phyloP scores from a whole-genome alignment of 23 tunicate species.

The Oikopleura albicans region DNA sequence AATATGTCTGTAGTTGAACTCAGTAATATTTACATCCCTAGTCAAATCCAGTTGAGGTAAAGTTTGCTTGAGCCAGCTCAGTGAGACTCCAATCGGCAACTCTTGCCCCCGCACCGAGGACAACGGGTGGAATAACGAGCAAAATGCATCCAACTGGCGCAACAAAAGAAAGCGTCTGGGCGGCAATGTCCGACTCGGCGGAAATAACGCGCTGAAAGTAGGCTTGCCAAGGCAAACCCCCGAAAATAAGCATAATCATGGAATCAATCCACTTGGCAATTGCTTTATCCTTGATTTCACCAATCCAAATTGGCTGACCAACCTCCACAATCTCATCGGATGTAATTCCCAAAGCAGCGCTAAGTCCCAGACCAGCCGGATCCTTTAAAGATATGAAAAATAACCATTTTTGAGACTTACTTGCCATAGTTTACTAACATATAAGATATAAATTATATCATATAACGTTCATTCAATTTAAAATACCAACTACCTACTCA shows the following conservation, averaged over 20 bases:
- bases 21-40: background rate
- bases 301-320: background rate
- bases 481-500: no score
- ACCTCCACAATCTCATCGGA: background rate
- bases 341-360: no score
- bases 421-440: no score
- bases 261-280: slow-evolving; percentile 9
- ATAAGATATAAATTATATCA: no score
- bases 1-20: background rate
- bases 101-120: slow-evolving; percentile 61
- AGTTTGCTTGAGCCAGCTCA: background rate
- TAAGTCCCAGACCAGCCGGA: no score
- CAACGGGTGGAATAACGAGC: slow-evolving; percentile 49
- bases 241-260: slow-evolving; percentile 28
- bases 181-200: slow-evolving; percentile 34
- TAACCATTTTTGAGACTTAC: no score
- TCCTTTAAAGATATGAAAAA: no score
- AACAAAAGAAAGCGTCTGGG: slow-evolving; percentile 41
- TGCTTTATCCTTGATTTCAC: background rate
- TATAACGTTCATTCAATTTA: no score
- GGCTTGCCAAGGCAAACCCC: slow-evolving; percentile 93
- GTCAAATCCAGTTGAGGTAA: background rate
- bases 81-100: background rate
- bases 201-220: slow-evolving; percentile 75
- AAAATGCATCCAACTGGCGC: slow-evolving; percentile 46